Evolutionary conservation across 1,140 invertebrate genomes (phyloP).

Genomic region (Araneus ventricosus): DNA sequence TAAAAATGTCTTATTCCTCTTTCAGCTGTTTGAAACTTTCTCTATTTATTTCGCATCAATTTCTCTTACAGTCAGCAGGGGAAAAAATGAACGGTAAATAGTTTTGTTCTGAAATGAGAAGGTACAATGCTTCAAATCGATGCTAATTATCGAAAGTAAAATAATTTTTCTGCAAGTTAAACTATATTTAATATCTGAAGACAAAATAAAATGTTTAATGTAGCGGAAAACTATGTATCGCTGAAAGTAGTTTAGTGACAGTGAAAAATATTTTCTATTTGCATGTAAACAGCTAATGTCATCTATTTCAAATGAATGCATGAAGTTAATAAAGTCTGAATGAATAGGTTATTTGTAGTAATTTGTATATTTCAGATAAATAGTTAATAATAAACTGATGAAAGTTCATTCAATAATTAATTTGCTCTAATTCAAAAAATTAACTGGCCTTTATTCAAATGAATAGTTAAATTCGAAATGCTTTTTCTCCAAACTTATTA

Average conservation of each 20-base stretch:
- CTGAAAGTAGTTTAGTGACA: neutral
- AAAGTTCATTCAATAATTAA: too few species aligned
- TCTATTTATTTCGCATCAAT: neutral
- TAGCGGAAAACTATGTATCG: neutral
- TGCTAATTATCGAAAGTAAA: neutral
- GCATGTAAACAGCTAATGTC: too few species aligned
- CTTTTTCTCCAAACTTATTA: too few species aligned
- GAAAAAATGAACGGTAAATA: neutral
- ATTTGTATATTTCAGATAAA: too few species aligned
- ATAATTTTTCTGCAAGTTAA: neutral
- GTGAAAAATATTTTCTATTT: neutral
- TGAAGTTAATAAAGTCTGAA: too few species aligned
- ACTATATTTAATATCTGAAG: neutral
- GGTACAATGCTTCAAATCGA: neutral
- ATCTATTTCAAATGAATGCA: too few species aligned
- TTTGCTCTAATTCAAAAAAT: too few species aligned
- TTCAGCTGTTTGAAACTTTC: neutral
- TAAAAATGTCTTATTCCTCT: neutral
- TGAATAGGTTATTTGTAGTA: too few species aligned
- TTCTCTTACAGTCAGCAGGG: neutral
- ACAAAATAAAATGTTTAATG: neutral
- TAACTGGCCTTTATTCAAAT: too few species aligned
- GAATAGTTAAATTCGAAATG: too few species aligned
- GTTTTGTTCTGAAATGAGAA: neutral
- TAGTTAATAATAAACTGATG: too few species aligned